Conservation (phyloP, 2,113 vertebrate genomes). For the Saccopteryx bilineata region DNA sequence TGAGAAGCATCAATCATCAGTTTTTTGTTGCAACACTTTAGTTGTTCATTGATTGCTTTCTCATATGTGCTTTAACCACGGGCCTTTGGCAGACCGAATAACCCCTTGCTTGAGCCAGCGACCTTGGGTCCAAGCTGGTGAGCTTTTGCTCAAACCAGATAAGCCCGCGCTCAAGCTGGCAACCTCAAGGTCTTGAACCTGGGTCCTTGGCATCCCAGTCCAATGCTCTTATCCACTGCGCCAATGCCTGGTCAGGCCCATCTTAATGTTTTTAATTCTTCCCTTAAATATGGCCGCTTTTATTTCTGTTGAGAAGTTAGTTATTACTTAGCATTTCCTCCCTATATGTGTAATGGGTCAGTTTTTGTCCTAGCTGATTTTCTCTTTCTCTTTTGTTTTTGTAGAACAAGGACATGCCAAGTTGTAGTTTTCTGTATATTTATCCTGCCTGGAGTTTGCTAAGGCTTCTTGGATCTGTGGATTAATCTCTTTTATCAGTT, state of each 20-base stretch:
- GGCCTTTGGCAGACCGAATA: too few species aligned
- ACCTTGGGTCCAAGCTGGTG: too few species aligned
- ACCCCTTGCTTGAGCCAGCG: too few species aligned
- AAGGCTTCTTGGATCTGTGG: constrained; percentile 44
- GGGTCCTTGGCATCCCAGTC: too few species aligned
- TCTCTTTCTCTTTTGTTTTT: background rate
- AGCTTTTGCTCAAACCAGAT: too few species aligned
- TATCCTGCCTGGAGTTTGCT: background rate
- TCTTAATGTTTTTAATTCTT: background rate
- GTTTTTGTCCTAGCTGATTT: background rate
- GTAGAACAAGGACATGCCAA: background rate
- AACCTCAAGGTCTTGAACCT: too few species aligned
- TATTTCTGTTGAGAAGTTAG: constrained; percentile 22
- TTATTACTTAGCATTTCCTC: background rate
- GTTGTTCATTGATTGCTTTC: too few species aligned
- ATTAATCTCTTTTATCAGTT: constrained; percentile 21
- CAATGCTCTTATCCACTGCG: too few species aligned
- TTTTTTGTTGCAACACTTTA: too few species aligned
- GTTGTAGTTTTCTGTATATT: background rate
- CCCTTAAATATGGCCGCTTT: background rate
- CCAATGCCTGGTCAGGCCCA: background rate
- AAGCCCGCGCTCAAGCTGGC: too few species aligned
- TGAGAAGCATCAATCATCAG: too few species aligned
- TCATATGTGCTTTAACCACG: too few species aligned
- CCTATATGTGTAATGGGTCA: background rate